phyloP scores from a whole-genome alignment of 92 coral and sea anemone species.

The Porites cylindrica region DNA sequence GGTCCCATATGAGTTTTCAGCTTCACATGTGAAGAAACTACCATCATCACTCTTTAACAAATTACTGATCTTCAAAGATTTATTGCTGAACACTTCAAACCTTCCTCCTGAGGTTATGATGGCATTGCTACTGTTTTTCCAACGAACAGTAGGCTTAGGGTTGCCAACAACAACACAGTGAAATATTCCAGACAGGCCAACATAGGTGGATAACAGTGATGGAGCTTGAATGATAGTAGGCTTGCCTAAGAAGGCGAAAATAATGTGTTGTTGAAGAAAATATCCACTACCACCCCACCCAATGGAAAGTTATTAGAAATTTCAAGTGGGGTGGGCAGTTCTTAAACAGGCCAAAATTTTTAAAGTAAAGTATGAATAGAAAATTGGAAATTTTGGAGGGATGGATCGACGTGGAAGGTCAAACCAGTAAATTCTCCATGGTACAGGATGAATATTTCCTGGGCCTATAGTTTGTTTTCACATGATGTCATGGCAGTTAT shows the following conservation, averaged over 20 bases:
- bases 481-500: no score
- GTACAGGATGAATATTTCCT: no score
- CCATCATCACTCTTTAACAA: constrained; percentile 76
- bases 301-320: no score
- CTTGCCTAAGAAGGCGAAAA: constrained; percentile 44
- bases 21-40: constrained; percentile 73
- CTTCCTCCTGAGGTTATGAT: constrained; percentile 59
- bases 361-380: no score
- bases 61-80: constrained; percentile 61
- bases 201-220: constrained; percentile 57
- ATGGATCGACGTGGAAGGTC: no score
- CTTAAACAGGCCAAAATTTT: no score
- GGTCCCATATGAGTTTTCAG: constrained; percentile 69
- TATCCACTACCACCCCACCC: no score
- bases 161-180: constrained; percentile 71
- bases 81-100: constrained; percentile 66
- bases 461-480: no score
- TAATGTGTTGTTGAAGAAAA: no score
- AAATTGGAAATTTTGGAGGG: no score
- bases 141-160: constrained; percentile 54
- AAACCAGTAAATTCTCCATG: no score
- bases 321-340: no score
- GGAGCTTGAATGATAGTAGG: constrained; percentile 73
- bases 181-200: constrained; percentile 74
- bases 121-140: constrained; percentile 51